Conservation (phyloP, 1,140 invertebrate species). For the Teleogryllus occipitalis region DNA sequence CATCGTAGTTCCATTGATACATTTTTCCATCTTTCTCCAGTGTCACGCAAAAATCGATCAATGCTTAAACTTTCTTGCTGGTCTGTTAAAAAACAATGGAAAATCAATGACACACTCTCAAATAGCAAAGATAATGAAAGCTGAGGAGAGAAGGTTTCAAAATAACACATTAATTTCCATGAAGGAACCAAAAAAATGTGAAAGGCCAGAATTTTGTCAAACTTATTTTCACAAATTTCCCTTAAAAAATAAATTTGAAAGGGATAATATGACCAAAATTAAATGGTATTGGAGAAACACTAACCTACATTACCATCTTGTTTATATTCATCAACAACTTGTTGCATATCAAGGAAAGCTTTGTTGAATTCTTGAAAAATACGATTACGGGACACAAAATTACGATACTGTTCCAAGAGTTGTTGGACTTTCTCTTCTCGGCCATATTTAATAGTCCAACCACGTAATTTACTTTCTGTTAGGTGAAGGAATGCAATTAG, state of each 20-base stretch:
- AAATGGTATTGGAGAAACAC: slow-evolving; percentile 19
- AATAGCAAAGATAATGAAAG: too few species aligned
- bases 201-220: too few species aligned
- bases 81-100: slow-evolving; percentile 37
- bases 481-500: slow-evolving; percentile 82
- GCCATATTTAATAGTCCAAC: slow-evolving; percentile 85
- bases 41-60: slow-evolving; percentile 77
- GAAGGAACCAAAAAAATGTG: too few species aligned
- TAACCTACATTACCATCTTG: slow-evolving; percentile 69
- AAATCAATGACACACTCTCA: neutral
- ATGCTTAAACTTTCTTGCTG: slow-evolving; percentile 65
- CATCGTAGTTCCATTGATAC: slow-evolving; percentile 84
- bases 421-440: slow-evolving; percentile 70
- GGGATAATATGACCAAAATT: too few species aligned
- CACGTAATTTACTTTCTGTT: slow-evolving; percentile 78
- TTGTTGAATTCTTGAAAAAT: slow-evolving; percentile 93
- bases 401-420: slow-evolving; percentile 79
- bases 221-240: too few species aligned
- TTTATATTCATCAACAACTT: slow-evolving; percentile 85
- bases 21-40: slow-evolving; percentile 78
- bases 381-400: slow-evolving; percentile 83
- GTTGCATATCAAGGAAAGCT: slow-evolving; percentile 83
- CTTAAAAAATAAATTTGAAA: too few species aligned
- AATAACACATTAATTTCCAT: too few species aligned
- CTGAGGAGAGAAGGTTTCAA: too few species aligned